These are phyloP conservation scores for Osmerus mordax DNA, from an alignment of 2,113 vertebrate genomes.

Conservation along the genomic window DNA sequence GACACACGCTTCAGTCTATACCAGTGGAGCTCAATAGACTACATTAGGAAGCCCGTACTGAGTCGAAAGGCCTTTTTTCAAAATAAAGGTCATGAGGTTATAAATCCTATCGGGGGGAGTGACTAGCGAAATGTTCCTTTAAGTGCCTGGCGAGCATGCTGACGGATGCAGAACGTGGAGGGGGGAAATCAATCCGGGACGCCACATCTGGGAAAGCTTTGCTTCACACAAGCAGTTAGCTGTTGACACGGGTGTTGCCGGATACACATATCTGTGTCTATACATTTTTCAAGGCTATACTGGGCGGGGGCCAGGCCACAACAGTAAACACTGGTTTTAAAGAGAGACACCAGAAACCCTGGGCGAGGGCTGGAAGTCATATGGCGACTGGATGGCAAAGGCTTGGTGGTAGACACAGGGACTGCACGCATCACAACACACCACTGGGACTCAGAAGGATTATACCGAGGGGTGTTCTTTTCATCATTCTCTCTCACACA, in stretches of 20 bases:
- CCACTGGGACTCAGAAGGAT: too few relatives aligned
- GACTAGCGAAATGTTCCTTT: slow-evolving; percentile 37
- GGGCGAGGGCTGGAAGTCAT: slow-evolving; percentile 11
- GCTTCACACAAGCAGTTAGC: slow-evolving; percentile 66
- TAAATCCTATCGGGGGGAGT: slow-evolving; percentile 21
- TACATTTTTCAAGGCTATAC: slow-evolving; percentile 54
- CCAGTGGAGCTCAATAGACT: background rate
- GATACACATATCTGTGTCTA: slow-evolving; percentile 65
- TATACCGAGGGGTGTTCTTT: too few relatives aligned
- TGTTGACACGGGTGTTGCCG: slow-evolving; percentile 68
- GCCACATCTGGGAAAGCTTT: slow-evolving; percentile 73
- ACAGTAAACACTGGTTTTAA: slow-evolving; percentile 64
- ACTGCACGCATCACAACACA: slow-evolving; percentile 7
- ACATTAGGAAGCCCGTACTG: background rate
- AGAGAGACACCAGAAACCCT: slow-evolving; percentile 59
- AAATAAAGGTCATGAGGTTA: background rate
- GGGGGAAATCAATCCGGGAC: slow-evolving; percentile 51
- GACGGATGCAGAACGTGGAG: slow-evolving; percentile 62
- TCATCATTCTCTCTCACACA: too few relatives aligned
- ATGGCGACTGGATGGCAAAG: slow-evolving; percentile 25
- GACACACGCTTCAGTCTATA: background rate
- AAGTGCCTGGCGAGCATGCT: slow-evolving; percentile 48
- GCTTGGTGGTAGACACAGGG: slow-evolving; percentile 28
- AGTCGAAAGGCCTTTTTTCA: background rate
- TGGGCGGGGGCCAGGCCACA: slow-evolving; percentile 67